Conservation (phyloP, 2,113 vertebrate genomes). For the Lepisosteus osseus region DNA sequence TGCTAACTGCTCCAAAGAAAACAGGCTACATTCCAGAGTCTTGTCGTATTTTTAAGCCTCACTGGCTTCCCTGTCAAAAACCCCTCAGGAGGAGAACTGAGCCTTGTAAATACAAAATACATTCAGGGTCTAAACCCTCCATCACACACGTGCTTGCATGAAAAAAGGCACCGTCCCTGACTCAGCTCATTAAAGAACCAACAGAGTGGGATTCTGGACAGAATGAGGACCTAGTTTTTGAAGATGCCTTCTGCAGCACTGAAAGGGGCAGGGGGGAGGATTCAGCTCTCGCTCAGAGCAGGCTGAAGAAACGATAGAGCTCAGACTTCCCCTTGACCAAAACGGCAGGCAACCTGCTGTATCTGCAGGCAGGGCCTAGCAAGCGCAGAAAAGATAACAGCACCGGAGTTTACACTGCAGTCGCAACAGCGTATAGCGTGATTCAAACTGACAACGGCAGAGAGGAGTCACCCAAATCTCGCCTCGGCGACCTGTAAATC, state of each 20-base stretch:
- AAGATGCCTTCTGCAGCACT: no score
- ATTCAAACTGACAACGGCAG: constrained; percentile 17
- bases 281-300: neutral
- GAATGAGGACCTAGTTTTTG: no score
- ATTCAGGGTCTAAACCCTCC: neutral
- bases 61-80: constrained; percentile 35
- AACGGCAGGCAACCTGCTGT: neutral
- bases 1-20: constrained; percentile 57
- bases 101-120: neutral
- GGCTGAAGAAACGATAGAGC: neutral
- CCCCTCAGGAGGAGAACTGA: constrained; percentile 6
- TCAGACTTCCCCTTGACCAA: neutral
- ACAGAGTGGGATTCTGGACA: no score
- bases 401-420: neutral
- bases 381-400: constrained; percentile 27
- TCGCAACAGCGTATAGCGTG: constrained; percentile 32
- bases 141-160: no score
- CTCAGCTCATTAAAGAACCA: no score
- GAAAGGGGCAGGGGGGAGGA: no score
- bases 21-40: constrained; percentile 51
- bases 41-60: constrained; percentile 40
- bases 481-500: constrained; percentile 34
- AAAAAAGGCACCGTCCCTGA: no score
- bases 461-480: constrained; percentile 37
- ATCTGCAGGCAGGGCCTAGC: neutral